Base-by-base conservation (phyloP, 2,113 vertebrate species). In the Spea multiplicata region DNA sequence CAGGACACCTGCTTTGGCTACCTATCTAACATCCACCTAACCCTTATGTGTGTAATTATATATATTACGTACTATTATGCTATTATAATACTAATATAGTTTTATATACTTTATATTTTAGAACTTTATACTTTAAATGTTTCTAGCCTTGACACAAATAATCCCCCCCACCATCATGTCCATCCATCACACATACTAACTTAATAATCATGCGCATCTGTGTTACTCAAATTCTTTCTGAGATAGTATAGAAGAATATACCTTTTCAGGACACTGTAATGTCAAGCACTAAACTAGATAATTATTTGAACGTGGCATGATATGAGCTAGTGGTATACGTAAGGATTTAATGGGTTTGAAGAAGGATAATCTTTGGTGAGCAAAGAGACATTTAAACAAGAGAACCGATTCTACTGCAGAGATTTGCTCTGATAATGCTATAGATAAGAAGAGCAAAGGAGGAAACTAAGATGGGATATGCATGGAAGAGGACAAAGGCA, bases 391-490 rank as follows among this genome's bases (percentile, higher is more conserved):
- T 61, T 52, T 48, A 66, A 72, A 66, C n/a, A 59, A 79, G 70
- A 4, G 30, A 44, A 64, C 62, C 50, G 53, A 52, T 67, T 79
- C 77, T 79, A 59, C 44, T 59, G 52, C 50, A 30, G 50, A 73
- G 76, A 46, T 75, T 67, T 57, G 49, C 55, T 46, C 74, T 75
- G 74, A 71, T 79, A 79, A 66, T 79, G 72, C 49, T 79, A n/a
- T 45, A 79, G 76, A 79, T 79, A 79, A 72, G 70, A 73, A 5
- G 9, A 79, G 76, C 12, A 66, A 73, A 79, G 76, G 69, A 73
- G 68, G 68, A 79, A 79, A 50, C 69, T 73, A 71, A 79, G 62
- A 79, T 78, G 76, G 76, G 61, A 79, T 72, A 66, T 57, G 17
- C n/a, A 57, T 72, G 61, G 62, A 73, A 57, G 59, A 73, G n/a